Conservation (phyloP, 2,797 vertebrate species). For the Poeciliopsis paucimaculata region DNA sequence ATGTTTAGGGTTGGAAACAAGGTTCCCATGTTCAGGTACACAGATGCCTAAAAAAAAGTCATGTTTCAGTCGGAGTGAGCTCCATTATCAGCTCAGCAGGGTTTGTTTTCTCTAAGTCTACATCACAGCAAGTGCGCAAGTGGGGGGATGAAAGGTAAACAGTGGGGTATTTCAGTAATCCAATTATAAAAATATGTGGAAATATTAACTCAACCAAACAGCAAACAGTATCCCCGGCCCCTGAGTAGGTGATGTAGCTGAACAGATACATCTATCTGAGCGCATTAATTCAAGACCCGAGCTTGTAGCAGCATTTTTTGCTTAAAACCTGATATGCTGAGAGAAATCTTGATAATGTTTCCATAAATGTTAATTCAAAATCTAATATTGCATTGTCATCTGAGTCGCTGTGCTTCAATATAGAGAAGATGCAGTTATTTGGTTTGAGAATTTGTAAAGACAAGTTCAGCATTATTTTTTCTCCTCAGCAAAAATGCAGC, state of each 20-base stretch:
- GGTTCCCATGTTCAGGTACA: conserved; percentile 17
- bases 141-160: conserved; percentile 26
- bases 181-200: conserved; percentile 26
- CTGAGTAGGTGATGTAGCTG: conserved; percentile 24
- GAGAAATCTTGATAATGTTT: conserved; percentile 42
- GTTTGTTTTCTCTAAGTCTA: conserved; percentile 12
- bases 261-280: conserved; percentile 39
- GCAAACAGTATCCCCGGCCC: neutral
- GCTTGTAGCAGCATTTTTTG: conserved; percentile 43
- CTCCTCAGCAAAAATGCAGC: conserved; percentile 7
- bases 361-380: conserved; percentile 63
- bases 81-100: conserved; percentile 18
- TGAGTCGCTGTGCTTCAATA: conserved; percentile 38
- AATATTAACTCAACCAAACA: conserved; percentile 37
- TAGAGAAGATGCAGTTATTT: conserved; percentile 36
- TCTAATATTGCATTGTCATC: conserved; percentile 57
- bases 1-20: neutral
- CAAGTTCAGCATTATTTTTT: conserved; percentile 2
- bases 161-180: conserved; percentile 22
- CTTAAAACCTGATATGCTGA: conserved; percentile 39
- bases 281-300: conserved; percentile 44
- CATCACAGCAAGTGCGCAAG: conserved; percentile 4
- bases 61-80: conserved; percentile 37
- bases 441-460: conserved; percentile 48
- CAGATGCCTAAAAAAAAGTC: conserved; percentile 25